Conservation (phyloP, 2,113 vertebrate species). For the Apus apus region DNA sequence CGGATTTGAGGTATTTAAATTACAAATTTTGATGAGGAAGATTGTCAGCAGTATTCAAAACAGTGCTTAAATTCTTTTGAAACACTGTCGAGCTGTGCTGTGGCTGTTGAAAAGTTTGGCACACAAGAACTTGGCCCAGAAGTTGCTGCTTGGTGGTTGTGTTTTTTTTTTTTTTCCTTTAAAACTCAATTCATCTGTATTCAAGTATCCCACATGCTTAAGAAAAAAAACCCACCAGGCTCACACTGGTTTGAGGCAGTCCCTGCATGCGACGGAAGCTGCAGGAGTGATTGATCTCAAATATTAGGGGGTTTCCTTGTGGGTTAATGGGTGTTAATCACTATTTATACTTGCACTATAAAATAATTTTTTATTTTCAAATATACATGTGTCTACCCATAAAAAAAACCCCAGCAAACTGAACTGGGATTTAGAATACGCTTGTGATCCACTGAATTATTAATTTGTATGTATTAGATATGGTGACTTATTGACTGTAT, state of each 20-base stretch:
- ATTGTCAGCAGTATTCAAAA: conserved; percentile 70
- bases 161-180: background rate
- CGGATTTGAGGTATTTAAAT: conserved; percentile 74
- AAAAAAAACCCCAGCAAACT: background rate
- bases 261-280: background rate
- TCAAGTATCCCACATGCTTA: conserved; percentile 33
- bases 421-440: background rate
- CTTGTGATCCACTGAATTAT: background rate
- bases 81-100: conserved; percentile 56
- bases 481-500: no score
- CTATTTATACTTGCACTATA: background rate
- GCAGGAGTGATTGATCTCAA: background rate
- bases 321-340: background rate
- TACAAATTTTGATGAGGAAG: conserved; percentile 73
- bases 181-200: conserved; percentile 64
- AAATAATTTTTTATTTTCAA: background rate
- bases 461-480: background rate
- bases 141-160: conserved; percentile 47
- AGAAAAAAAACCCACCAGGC: background rate
- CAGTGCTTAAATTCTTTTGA: conserved; percentile 62
- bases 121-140: conserved; percentile 58
- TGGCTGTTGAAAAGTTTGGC: conserved; percentile 49
- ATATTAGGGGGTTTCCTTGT: background rate
- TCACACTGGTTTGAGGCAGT: background rate
- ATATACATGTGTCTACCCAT: background rate